phyloP scores from a whole-genome alignment of 2,888 invertebrate genomes.

The Cheilosia pagana region DNA sequence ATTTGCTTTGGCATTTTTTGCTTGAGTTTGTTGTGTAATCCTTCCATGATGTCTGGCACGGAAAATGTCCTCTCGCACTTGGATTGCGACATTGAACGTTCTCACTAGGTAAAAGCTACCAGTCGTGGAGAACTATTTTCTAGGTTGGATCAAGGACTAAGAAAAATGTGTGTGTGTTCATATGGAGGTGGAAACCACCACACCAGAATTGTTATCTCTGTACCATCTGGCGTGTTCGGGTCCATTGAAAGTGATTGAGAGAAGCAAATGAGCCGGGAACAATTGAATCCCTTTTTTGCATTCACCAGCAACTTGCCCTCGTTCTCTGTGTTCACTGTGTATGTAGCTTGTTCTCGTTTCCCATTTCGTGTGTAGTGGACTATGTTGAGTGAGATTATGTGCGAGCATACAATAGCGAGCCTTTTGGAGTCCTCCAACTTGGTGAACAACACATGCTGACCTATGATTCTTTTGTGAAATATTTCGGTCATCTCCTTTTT shows the following conservation, averaged over 20 bases:
- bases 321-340: background rate
- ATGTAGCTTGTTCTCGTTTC: conserved; percentile 20
- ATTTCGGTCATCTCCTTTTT: conserved; percentile 65
- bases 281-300: conserved; percentile 71
- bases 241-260: conserved; percentile 75
- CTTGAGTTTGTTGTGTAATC: conserved; percentile 64
- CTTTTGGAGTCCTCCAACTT: conserved; percentile 16
- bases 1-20: conserved; percentile 60
- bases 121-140: conserved; percentile 27
- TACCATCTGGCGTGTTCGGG: conserved; percentile 75
- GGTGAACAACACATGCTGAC: conserved; percentile 51
- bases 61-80: conserved; percentile 53
- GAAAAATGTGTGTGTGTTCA: conserved; percentile 10
- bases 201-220: conserved; percentile 70
- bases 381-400: conserved; percentile 21
- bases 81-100: conserved; percentile 45
- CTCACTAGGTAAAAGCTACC: background rate
- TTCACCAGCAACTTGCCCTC: conserved; percentile 24
- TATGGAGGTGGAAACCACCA: conserved; percentile 18
- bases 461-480: conserved; percentile 66
- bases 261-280: conserved; percentile 76
- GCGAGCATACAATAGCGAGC: conserved; percentile 21
- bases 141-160: conserved; percentile 22
- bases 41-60: conserved; percentile 49
- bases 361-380: conserved; percentile 15